Evolutionary conservation across 2,888 invertebrate species (phyloP), one percentile per base, ranked within the genome.

Genomic region (Lasioglossum vierecki): DNA sequence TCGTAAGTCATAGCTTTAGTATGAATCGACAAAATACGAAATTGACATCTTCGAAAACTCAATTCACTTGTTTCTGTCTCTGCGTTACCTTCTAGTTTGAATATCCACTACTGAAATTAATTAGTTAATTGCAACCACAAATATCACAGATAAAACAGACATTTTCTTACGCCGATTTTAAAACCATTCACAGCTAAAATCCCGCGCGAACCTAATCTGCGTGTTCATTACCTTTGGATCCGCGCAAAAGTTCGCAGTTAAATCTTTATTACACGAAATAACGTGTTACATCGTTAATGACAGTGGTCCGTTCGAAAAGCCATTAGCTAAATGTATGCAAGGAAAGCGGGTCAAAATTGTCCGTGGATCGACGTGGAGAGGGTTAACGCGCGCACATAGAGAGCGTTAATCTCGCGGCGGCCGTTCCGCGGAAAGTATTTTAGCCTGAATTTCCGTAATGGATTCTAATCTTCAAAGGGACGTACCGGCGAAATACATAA

Each of bases 401-500:
- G 53, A 53, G 3, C 60, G 30, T 60, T 60, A 60, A 60, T 60
- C 60, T 30, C 60, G 53, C 53, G n/a, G 4, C 60, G 60, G 4
- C 5, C 60, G 5, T 13, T 4, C 26, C 15, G 60, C 66, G 66
- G 35, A 66, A 66, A 66, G 39, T 68, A 68, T 68, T 68, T 68
- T 35, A 22, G 39, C 4, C 22, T 22, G 30, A 46, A 66, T 66
- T 35, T 66, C 35, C 30, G 1, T 35, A 80, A 71, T 15, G 44
- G n/a, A 68, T 74, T 49, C 18, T 26, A 30, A 57, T 30, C 57
- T 39, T 39, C 15, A 35, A 68, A 26, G 18, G 18, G 46, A 49
- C 53, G 44, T 57, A 44, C 70, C 18, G 18, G 9, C n/a, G 77
- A 41, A 77, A 35, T 77, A 39, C 66, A 49, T 53, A 75, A 18